Percentiles rank a stretch among this genome's conserved stretches.
Evolutionary conservation across 64 coral and sea anemone species (phyloP).

Genomic region (Anthopleura sola): DNA sequence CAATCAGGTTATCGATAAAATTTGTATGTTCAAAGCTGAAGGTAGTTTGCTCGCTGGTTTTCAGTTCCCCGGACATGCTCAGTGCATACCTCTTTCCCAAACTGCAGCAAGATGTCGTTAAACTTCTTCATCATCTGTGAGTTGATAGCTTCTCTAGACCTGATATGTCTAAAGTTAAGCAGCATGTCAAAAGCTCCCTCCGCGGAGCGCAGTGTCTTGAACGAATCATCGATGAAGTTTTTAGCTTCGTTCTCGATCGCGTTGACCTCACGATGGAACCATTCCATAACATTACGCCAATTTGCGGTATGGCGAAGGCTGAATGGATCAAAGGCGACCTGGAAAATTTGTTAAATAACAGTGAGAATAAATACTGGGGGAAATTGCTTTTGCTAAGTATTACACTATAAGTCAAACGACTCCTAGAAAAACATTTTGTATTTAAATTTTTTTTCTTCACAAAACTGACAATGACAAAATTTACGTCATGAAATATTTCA

Average conservation of each 20-base stretch:
- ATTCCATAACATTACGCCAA: slow-evolving; percentile 97
- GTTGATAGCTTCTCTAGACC: slow-evolving; percentile 96
- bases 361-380: neutral
- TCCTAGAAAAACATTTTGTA: too few species aligned
- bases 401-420: too few species aligned
- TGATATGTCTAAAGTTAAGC: slow-evolving; percentile 93
- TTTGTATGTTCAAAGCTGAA: neutral
- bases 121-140: slow-evolving; percentile 99
- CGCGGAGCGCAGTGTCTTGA: slow-evolving; percentile 89
- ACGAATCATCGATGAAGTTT: slow-evolving; percentile 96
- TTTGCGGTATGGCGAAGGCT: slow-evolving; percentile 81
- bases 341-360: neutral
- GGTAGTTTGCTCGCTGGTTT: neutral
- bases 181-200: slow-evolving; percentile 99
- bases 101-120: slow-evolving; percentile 94
- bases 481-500: too few species aligned
- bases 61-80: neutral
- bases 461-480: too few species aligned
- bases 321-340: slow-evolving; percentile 97
- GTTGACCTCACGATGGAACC: slow-evolving; percentile 93
- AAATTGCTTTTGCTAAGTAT: too few species aligned
- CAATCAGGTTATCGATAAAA: neutral
- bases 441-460: too few species aligned
- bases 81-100: slow-evolving; percentile 86
- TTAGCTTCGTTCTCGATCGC: slow-evolving; percentile 99